Evolutionary conservation across 2,888 invertebrate species (phyloP).

Genomic region (Hirtodrosophila trivittata): DNA sequence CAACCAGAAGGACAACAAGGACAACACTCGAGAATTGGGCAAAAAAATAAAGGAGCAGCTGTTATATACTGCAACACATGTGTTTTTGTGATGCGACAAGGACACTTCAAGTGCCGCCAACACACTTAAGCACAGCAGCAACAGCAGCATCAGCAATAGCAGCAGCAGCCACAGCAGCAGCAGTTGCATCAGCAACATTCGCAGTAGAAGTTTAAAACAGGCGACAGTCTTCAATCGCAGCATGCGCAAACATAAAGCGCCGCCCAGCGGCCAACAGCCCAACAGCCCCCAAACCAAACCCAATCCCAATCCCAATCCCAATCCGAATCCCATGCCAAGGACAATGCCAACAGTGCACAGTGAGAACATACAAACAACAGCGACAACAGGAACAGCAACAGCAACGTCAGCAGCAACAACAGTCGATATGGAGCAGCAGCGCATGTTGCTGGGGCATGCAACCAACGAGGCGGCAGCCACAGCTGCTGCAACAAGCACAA

Average conservation of each 20-base stretch:
- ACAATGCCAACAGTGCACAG: slow-evolving; percentile 53
- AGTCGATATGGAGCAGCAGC: slow-evolving; percentile 54
- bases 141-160: slow-evolving; percentile 18
- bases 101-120: slow-evolving; percentile 73
- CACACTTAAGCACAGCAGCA: slow-evolving; percentile 53
- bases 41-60: slow-evolving; percentile 43
- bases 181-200: slow-evolving; percentile 16
- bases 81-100: slow-evolving; percentile 74
- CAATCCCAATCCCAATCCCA: slow-evolving; percentile 20
- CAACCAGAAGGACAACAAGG: slow-evolving; percentile 37
- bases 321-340: slow-evolving; percentile 53
- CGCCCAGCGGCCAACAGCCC: slow-evolving; percentile 65
- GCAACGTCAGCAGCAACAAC: slow-evolving; percentile 27
- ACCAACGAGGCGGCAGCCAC: slow-evolving; percentile 27
- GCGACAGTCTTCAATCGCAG: slow-evolving; percentile 55
- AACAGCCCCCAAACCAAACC: slow-evolving; percentile 1
- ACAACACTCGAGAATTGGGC: slow-evolving; percentile 33
- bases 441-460: slow-evolving; percentile 59
- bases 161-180: slow-evolving; percentile 23
- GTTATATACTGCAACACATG: slow-evolving; percentile 56
- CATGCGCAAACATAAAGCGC: slow-evolving; percentile 78
- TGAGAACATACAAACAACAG: slow-evolving; percentile 33
- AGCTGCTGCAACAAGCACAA: slow-evolving; percentile 37
- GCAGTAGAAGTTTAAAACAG: slow-evolving; percentile 47
- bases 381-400: slow-evolving; percentile 19